phyloP scores from a whole-genome alignment of 2,797 vertebrate genomes.

The Ctenopoma kingsleyae region DNA sequence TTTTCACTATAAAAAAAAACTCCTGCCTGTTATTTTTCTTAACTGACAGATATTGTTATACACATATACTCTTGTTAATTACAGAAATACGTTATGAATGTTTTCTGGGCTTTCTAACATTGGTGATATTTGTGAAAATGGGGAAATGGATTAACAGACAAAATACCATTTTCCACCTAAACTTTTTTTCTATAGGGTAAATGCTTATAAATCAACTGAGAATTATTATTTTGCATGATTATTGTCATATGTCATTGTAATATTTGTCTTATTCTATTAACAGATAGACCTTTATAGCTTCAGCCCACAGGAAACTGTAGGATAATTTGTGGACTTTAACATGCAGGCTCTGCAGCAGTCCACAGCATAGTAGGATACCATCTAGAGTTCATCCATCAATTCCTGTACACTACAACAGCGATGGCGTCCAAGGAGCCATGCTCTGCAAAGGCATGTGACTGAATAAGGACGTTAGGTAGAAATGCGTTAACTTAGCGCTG shows the following conservation, averaged over 20 bases:
- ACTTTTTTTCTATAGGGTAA: too few species aligned
- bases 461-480: conserved; percentile 57
- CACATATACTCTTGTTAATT: too few species aligned
- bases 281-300: not conserved
- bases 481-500: conserved; percentile 62
- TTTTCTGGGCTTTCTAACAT: too few species aligned
- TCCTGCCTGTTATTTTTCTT: not conserved
- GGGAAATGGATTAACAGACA: too few species aligned
- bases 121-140: too few species aligned
- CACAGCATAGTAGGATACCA: conserved; percentile 46
- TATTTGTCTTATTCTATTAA: too few species aligned
- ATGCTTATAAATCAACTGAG: not conserved
- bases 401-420: conserved; percentile 48
- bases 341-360: conserved; percentile 67
- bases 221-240: not conserved
- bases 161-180: too few species aligned
- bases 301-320: conserved; percentile 16
- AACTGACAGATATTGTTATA: not conserved
- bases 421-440: conserved; percentile 37
- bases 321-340: conserved; percentile 34
- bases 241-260: too few species aligned
- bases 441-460: conserved; percentile 70
- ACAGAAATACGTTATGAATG: too few species aligned
- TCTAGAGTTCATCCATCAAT: conserved; percentile 58
- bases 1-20: not conserved